Base-by-base conservation (phyloP, 1,140 invertebrate species). In the Chrysomallon squamiferum region DNA sequence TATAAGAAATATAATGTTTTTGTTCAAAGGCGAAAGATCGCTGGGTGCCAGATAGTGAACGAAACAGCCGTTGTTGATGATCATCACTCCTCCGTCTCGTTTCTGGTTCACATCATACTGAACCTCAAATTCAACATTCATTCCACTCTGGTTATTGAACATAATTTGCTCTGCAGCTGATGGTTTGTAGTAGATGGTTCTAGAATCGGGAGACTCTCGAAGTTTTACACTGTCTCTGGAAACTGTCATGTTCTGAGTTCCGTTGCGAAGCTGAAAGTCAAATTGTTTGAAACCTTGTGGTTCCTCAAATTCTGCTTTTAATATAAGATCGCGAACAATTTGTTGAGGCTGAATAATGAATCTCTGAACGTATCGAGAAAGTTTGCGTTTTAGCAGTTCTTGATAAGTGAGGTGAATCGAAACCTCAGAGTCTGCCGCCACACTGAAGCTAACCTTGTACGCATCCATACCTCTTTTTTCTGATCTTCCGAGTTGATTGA, bases 31-130 rank as follows among this genome's bases (percentile, higher is more conserved):
- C 32, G 86, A 79, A 41, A 91, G 79, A 29, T 79, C 78, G 30
- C 20, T 15, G 9, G 22, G 25, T 4, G 90, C 88, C 67, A 91
- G 89, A 84, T 91, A 92, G 74, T 92, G 91, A 2, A 92, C 90
- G 82, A 92, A 92, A 79, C 91, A 91, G 2, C 90, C 91, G 68
- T 91, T 89, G 71, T 90, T 88, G 6, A 91, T 85, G 87, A 90
- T 79, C 33, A 73, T 59, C 18, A 62, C 64, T 5, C 73, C 72
- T 25, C 73, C 69, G 4, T 59, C 62, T 32, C 56, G 50, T 25
- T 59, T 33, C 7, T 59, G 59, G n/a, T 41, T 33, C 11, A 77
- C 50, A 27, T 69, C 69, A 59, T 77, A 77, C n/a, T 11, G 30
- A 18, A 77, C 30, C 6, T 62, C 49, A 18, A 77, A 56, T 45